Base-by-base conservation (phyloP, 2,797 vertebrate species). In the Vespertilio murinus region DNA sequence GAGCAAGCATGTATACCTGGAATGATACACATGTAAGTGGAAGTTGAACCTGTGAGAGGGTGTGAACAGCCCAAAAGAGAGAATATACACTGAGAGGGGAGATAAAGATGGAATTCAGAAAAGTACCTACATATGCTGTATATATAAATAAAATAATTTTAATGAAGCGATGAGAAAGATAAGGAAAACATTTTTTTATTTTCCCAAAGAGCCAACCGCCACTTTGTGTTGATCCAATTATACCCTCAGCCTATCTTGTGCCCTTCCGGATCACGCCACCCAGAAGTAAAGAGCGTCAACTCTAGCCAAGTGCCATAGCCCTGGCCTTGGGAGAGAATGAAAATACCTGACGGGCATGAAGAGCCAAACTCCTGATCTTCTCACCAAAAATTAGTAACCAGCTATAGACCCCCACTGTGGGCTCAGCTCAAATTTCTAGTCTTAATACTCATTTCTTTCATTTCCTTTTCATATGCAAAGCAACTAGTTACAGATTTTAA, bases 401-500 rank as follows among this genome's bases (percentile, higher is more conserved):
- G 83, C 16, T 81, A 52, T 54, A 56, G 3, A 45, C 8, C 9
- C 25, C 33, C 69, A 86, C 88, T 74, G 23, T 88, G 85, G 49
- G 56, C 30, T 82, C 13, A 45, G 20, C 28, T 59, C 49, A 95
- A 79, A 95, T 38, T 90, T 89, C 42, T 90, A 85, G 84, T 59
- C 23, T 75, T 82, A 84, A 56, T 77, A 74, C 10, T 79, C 20
- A 88, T 88, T 85, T 92, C 10, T 61, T 71, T 54, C 7, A 17
- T 65, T 75, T 61, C 20, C 47, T 91, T 95, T 87, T 61, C n/a
- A 92, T 84, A 78, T 79, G 77, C 22, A 94, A 94, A 81, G 45
- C n/a, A 93, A 93, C 70, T 75, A 90, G 56, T 54, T 91, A 85
- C 91, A 93, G 69, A 80, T 93, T 94, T 93, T 96, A 96, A 93